Base-by-base conservation (phyloP, 2,113 vertebrate genomes). In the Pseudonaja textilis region DNA sequence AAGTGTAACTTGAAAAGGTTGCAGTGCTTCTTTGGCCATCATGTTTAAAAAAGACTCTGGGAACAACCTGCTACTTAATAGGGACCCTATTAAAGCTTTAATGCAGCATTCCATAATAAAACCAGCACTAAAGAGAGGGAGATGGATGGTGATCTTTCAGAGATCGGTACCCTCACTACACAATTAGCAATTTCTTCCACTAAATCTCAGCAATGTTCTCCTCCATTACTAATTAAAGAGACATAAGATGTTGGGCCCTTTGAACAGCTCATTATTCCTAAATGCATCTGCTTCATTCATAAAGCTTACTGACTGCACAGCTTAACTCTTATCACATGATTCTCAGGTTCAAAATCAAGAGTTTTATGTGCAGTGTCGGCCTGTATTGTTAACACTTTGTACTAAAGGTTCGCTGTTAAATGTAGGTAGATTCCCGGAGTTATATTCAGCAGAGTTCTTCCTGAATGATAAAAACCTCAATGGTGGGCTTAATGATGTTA, bases 11-110 rank as follows among this genome's bases (percentile, higher is more conserved):
- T 90, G 74, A 96, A 95, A 95, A 92, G 93, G 93, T 92, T 94
- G 89, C 91, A 93, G 92, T 93, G 89, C 94, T 96, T 94, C 54
- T 93, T 93, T 95, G 85, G 87, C 61, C 29, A 11, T 94, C 93
- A 94, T 93, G 94, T 95, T 89, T 95, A 94, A 56, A 96, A 96
- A 94, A 87, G 39, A 89, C 93, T 94, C 93, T 94, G 57, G 95
- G 95, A 96, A 91, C 95, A 96, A 97, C 96, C 96, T 97, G 96
- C 90, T 93, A 94, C 93, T 92, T 96, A 97, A 96, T 96, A 96
- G 96, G 93, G 94, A 93, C 85, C 92, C 96, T 95, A 92, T 39
- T 89, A 94, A 93, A 92, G 93, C 87, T 93, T 95, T 94, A 94
- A 94, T 95, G 94, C 94, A 95, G 92, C 91, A 93, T 96, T 96